Evolutionary conservation across 2,113 vertebrate genomes (phyloP), one percentile per base, ranked within the genome.

Genomic region (Sakesphorus luctuosus): DNA sequence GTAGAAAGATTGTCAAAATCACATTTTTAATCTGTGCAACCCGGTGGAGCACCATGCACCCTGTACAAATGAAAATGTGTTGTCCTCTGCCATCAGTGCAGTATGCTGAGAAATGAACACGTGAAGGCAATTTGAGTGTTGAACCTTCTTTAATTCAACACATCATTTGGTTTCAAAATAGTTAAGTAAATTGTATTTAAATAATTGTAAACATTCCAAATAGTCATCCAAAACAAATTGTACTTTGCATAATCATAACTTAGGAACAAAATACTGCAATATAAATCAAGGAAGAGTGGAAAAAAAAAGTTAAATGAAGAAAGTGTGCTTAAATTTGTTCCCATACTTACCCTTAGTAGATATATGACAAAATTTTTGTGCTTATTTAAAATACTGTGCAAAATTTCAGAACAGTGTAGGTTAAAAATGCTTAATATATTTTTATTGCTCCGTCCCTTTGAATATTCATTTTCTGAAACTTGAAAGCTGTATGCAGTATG

Each of bases 111-210:
- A 94, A 95, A 84, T 81, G 73, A 96, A 83, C 82, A 63, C 68
- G 59, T 95, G 81, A 87, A 66, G 47, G 73, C 71, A 95, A 55
- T 96, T 94, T 89, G 79, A 94, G 72, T 94, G 84, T 94, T 79
- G 79, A 95, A 94, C 71, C 83, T 95, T 93, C 86, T 95, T 96
- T 82, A 83, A 86, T 96, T 94, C 95, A 95, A 69, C 56, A 96
- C 94, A 72, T 97, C 84, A 89, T 90, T 98, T 95, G 93, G 87
- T 96, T 97, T 97, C 93, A 96, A 95, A 97, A 96, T 94, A 92
- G 95, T 97, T 97, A 97, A 98, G 87, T 95, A 96, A 94, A 92
- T 96, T 92, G 95, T 90, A 93, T 97, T 84, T 97, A 94, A 97
- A 85, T 96, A 97, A 97, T 87, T 93, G 91, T 97, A 97, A 97